Conservation (phyloP, 2,888 invertebrate genomes). For the Mermis nigrescens region DNA sequence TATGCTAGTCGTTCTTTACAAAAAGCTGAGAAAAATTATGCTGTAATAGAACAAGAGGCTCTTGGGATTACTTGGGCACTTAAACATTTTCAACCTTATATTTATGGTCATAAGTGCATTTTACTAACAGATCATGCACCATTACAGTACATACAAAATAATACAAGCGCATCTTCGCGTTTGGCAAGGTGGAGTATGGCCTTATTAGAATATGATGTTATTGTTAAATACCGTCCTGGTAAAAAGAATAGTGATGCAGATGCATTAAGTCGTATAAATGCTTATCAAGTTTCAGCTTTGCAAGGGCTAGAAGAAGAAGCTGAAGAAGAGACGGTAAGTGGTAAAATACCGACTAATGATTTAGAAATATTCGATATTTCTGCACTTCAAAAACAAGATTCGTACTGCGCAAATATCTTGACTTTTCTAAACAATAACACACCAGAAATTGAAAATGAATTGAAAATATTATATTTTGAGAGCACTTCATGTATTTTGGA, state of each 20-base stretch:
- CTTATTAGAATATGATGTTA: neutral
- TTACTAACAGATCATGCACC: neutral
- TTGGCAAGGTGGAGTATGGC: neutral
- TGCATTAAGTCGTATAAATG: neutral
- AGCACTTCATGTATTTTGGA: too few relatives aligned
- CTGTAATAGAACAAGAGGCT: neutral
- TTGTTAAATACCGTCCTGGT: neutral
- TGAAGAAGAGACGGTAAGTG: neutral
- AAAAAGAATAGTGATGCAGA: neutral
- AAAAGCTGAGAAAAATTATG: neutral
- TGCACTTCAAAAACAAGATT: too few relatives aligned
- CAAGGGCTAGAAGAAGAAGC: too few relatives aligned
- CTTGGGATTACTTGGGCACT: neutral
- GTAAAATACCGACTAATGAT: too few relatives aligned
- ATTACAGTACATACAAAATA: neutral
- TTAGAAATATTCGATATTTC: too few relatives aligned
- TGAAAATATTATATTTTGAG: too few relatives aligned
- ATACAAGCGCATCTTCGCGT: neutral
- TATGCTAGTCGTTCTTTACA: neutral
- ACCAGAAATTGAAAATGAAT: too few relatives aligned
- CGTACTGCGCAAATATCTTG: neutral
- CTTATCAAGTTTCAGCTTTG: too few relatives aligned
- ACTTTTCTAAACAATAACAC: neutral
- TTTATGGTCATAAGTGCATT: conserved; percentile 29
- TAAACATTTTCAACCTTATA: conserved; percentile 32